These are phyloP conservation scores for Neoniphon sammara DNA, from an alignment of 2,797 vertebrate genomes.

Conservation along the genomic window DNA sequence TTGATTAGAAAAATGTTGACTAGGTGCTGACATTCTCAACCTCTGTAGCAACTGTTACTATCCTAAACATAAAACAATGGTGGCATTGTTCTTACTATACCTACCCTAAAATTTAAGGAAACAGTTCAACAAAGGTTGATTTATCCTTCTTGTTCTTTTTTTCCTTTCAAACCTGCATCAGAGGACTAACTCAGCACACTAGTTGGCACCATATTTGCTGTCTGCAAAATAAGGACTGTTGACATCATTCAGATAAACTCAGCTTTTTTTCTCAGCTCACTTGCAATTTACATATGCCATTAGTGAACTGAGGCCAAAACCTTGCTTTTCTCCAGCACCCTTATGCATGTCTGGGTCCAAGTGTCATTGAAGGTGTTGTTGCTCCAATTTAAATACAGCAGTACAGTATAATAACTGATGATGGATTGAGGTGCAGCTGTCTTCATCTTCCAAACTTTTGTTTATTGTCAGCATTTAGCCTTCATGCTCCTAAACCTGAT, in stretches of 20 bases:
- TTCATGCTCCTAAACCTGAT: constrained; percentile 27
- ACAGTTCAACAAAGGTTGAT: too few species aligned
- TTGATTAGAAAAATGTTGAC: not conserved
- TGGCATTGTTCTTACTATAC: too few species aligned
- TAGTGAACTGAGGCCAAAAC: not conserved
- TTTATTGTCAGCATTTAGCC: constrained; percentile 28
- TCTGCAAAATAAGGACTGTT: not conserved
- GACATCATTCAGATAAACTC: not conserved
- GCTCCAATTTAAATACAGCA: not conserved
- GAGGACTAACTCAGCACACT: not conserved
- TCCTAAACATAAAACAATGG: not conserved
- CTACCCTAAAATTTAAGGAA: too few species aligned
- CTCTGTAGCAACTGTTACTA: not conserved
- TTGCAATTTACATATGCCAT: not conserved
- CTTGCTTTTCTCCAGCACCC: constrained; percentile 1
- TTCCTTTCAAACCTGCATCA: not conserved
- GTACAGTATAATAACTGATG: not conserved
- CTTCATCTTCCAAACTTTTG: constrained; percentile 15
- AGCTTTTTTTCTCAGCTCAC: not conserved
- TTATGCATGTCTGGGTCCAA: not conserved
- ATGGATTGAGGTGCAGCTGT: constrained; percentile 5
- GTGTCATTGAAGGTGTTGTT: not conserved
- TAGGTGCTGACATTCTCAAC: not conserved
- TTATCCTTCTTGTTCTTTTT: too few species aligned
- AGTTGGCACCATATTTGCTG: not conserved